Evolutionary conservation across 2,888 invertebrate species (phyloP).

Genomic region (Amaurobius ferox): DNA sequence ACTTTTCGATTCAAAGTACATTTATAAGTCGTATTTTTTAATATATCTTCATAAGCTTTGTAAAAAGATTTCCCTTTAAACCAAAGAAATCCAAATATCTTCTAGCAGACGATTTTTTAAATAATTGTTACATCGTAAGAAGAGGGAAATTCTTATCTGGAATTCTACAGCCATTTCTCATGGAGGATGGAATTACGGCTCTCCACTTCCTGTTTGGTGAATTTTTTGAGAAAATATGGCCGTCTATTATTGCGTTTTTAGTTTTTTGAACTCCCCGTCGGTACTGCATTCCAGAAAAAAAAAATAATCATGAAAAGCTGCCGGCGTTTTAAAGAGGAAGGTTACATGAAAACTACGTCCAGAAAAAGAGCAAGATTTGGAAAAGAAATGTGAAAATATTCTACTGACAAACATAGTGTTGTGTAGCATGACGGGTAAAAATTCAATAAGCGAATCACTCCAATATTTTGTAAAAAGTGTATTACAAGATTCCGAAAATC

Average conservation of each 20-base stretch:
- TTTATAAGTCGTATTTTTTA: no score
- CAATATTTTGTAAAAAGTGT: no score
- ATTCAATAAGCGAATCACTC: conserved; percentile 25
- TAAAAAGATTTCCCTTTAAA: not conserved
- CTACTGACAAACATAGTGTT: conserved; percentile 6
- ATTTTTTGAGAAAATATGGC: conserved; percentile 56
- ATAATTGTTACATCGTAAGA: conserved; percentile 30
- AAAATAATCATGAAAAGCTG: conserved; percentile 41
- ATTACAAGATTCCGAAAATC: no score
- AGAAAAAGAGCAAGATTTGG: conserved; percentile 34
- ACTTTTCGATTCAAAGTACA: no score
- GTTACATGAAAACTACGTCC: conserved; percentile 51
- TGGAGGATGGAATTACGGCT: conserved; percentile 52
- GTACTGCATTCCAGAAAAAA: not conserved
- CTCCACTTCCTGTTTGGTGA: conserved; percentile 59
- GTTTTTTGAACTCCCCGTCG: not conserved
- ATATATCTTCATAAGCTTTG: not conserved
- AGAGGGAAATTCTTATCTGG: conserved; percentile 42
- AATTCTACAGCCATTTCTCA: conserved; percentile 49
- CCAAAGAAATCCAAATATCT: not conserved
- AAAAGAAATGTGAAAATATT: conserved; percentile 61
- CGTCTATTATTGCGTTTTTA: conserved; percentile 23
- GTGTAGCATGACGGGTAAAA: conserved; percentile 11
- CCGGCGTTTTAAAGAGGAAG: conserved; percentile 16
- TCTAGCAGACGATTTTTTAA: not conserved